Evolutionary conservation across 2,797 vertebrate genomes (phyloP), one percentile per base, ranked within the genome.

Genomic region (Cirrhinus mrigala): DNA sequence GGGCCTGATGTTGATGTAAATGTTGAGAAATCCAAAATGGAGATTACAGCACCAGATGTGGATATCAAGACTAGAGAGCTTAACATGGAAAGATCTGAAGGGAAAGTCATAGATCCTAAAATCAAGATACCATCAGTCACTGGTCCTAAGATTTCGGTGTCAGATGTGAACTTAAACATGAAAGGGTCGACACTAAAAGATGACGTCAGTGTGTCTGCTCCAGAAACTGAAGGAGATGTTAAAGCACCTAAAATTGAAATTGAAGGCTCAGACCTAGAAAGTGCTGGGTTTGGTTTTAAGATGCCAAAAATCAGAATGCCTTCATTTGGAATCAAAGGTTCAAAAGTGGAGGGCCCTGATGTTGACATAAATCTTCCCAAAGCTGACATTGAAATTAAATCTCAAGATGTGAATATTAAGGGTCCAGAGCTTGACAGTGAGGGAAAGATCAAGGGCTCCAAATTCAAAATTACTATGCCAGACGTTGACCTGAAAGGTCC

Each of bases 71-170:
- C 24, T 10, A 79, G 82, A 87, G 88, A 87, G 6, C 58, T 89
- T 86, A 90, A 90, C 85, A 4, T 87, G 50, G 29, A 73, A 82
- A 88, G 69, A 81, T 37, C 82, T 37, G 87, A 92, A 87, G 66
- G 82, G 6, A 88, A 82, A 22, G 9, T 90, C 37, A 86, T 79
- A 79, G 83, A 84, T n/a, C 44, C 89, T 0, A 86, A 86, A 56
- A 66, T 91, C 9, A 89, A 90, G 69, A 86, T 91, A 64, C 89
- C 95, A 0, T 90, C 93, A 0, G 90, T 95, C 46, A 94, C 92
- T 52, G 94, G 92, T 48, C 76, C 88, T 16, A 79, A 81, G 3
- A 82, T 85, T 44, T 60, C 54, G 2, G 20, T 85, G 20, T 66
- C 62, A 27, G 77, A 84, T 37, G 24, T 82, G 16, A 82, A 89